Evolutionary conservation across 2,797 vertebrate species (phyloP), one percentile per base, ranked within the genome.

Genomic region (Tinamus major): DNA sequence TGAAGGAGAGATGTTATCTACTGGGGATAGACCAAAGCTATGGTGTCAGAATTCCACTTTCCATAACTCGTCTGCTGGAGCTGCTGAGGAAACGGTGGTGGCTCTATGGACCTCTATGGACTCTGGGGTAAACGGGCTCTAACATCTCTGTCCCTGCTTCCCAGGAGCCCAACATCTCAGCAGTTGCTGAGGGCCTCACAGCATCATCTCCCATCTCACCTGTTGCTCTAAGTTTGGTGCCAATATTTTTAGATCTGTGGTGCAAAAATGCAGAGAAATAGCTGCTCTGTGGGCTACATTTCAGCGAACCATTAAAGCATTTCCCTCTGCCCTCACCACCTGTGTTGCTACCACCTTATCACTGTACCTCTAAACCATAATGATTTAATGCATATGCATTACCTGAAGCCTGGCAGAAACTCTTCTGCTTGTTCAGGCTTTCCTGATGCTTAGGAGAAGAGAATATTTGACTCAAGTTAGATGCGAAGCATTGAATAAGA

Each of bases 331-430:
- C 48, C 35, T 23, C 24, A 49, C 13, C 11, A 11, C 39, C n/a
- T 0, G 0, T 1, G 2, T 14, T 42, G 72, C 78, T 9, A 6
- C 49, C 2, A 8, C 72, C 19, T 44, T 26, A 37, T 48, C 53
- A 2, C 33, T 21, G 0, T 1, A 2, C n/a, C 37, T 35, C 4
- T 35, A 31, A 35, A 63, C 35, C 33, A 4, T 0, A 5, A 19
- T 11, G 53, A 37, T 4, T 61, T 79, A 75, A 27, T 19, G 8
- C 19, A 9, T 1, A 19, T 65, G 19, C 67, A 14, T 48, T 78
- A 7, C 49, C 51, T 70, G 4, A 13, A 76, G 37, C 31, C 67
- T 58, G 27, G 39, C 26, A 35, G 29, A 41, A 79, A 13, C 29
- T 78, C n/a, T 87, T 58, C 78, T 80, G 37, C 33, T 49, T 31